Evolutionary conservation across 1,140 invertebrate genomes (phyloP), one percentile per base, ranked within the genome.

Genomic region (Lordiphosa stackelbergi): DNA sequence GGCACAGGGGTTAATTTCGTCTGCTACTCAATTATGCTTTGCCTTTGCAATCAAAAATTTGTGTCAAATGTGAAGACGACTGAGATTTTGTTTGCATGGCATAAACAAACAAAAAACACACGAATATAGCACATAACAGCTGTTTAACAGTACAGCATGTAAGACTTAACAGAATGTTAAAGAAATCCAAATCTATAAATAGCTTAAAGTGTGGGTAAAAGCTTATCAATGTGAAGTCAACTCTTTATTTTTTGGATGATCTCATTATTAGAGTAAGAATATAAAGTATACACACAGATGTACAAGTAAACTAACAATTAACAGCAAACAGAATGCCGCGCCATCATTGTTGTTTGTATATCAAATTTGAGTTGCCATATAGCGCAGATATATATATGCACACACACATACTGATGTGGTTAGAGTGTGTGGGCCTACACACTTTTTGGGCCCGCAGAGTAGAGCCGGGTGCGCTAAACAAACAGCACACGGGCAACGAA

Each of bases 281-380:
- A 48, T 55, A 68, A 53, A 59, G 19, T 42, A 38, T 11, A 64
- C n/a, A 43, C 28, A 46, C 16, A 36, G 12, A 37, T 48, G 43
- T 36, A 40, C 55, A 47, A 56, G 61, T 75, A 78, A 81, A 79
- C 75, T 75, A 81, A 79, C 75, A 79, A 79, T 81, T 81, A 79
- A 79, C 66, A 75, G 58, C 62, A 73, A 60, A 65, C 55, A 48
- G 64, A 43, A 53, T 51, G 41, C 24, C 48, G 43, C 65, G 70
- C 69, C 65, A 68, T 68, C 64, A 59, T 68, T 66, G 57, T 52
- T 79, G 77, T 79, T 79, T 79, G 71, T 75, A 64, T 64, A 79
- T 75, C 43, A 56, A 68, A 81, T 79, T 81, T 81, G 73, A 73
- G 64, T 57, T 59, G 62, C 66, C 28, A 31, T 31, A 31, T 31